A percentile compares a stretch with the other conserved stretches of the same genome.
phyloP scores from a whole-genome alignment of 37 sponge, comb jelly and placozoan genomes.

The Spongilla lacustris region DNA sequence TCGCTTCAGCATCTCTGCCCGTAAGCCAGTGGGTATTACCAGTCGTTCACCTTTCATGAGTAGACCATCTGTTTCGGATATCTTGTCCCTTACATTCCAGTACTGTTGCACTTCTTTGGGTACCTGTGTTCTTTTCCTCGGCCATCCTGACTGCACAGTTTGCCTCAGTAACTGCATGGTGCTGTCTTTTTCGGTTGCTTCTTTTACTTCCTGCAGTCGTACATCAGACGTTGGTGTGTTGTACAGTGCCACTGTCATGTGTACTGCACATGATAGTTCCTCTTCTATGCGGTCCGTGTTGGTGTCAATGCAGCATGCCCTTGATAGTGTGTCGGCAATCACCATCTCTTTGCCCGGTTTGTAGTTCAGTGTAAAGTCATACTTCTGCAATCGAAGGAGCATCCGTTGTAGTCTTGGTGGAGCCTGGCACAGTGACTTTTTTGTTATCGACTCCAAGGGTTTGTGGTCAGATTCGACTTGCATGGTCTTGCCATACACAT shows the following conservation, averaged over 20 bases:
- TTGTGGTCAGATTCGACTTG: too few relatives aligned
- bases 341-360: too few relatives aligned
- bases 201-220: conserved; percentile 25
- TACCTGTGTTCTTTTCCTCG: neutral
- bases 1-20: conserved; percentile 20
- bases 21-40: conserved; percentile 17
- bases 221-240: conserved; percentile 34
- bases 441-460: too few relatives aligned
- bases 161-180: conserved; percentile 12
- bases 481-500: too few relatives aligned
- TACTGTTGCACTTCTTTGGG: neutral
- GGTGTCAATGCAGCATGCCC: neutral
- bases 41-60: conserved; percentile 34
- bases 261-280: neutral
- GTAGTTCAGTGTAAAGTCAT: too few relatives aligned
- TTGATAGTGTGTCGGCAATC: conserved; percentile 58
- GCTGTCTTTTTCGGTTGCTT: conserved; percentile 35
- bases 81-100: conserved; percentile 7
- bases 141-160: conserved; percentile 35
- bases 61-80: conserved; percentile 33
- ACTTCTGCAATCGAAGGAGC: too few relatives aligned
- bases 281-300: neutral
- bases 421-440: too few relatives aligned
- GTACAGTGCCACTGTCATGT: neutral
- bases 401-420: too few relatives aligned